phyloP scores from a whole-genome alignment of 2,888 invertebrate genomes.

The Luperina testacea region DNA sequence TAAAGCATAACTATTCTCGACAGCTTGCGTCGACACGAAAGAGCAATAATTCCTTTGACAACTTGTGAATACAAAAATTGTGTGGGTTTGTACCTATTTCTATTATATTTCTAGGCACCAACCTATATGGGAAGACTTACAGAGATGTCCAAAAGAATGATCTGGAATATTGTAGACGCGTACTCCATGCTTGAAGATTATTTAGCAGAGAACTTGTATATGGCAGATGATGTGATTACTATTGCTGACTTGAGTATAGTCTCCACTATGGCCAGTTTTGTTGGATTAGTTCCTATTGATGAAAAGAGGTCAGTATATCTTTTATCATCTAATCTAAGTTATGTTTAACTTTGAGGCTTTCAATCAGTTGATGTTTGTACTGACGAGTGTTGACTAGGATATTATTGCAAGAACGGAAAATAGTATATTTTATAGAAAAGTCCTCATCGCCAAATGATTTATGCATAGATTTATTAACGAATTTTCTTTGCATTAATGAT shows the following conservation, averaged over 20 bases:
- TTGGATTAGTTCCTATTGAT: slow-evolving; percentile 79
- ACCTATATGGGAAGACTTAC: slow-evolving; percentile 79
- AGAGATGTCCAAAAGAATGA: slow-evolving; percentile 76
- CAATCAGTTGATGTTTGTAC: neutral
- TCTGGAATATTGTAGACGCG: slow-evolving; percentile 74
- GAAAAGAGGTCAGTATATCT: slow-evolving; percentile 71
- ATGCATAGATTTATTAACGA: neutral
- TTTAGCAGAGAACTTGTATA: slow-evolving; percentile 74
- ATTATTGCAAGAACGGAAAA: neutral
- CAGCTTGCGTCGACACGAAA: neutral
- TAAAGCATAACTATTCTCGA: neutral
- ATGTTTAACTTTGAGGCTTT: neutral
- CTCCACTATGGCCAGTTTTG: slow-evolving; percentile 76
- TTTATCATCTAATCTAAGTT: neutral
- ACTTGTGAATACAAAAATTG: neutral
- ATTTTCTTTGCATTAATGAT: neutral
- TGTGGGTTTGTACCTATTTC: neutral
- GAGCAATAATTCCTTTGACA: neutral
- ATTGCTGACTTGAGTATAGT: slow-evolving; percentile 82
- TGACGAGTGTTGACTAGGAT: neutral
- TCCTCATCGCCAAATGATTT: neutral
- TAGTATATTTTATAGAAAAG: neutral
- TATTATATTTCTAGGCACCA: slow-evolving; percentile 73
- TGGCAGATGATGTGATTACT: slow-evolving; percentile 80
- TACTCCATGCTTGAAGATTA: slow-evolving; percentile 82